Percentiles rank a stretch among this genome's conserved stretches.
These are phyloP conservation scores for Ammodramus savannarum DNA, from an alignment of 2,113 vertebrate species.

Conservation along the genomic window DNA sequence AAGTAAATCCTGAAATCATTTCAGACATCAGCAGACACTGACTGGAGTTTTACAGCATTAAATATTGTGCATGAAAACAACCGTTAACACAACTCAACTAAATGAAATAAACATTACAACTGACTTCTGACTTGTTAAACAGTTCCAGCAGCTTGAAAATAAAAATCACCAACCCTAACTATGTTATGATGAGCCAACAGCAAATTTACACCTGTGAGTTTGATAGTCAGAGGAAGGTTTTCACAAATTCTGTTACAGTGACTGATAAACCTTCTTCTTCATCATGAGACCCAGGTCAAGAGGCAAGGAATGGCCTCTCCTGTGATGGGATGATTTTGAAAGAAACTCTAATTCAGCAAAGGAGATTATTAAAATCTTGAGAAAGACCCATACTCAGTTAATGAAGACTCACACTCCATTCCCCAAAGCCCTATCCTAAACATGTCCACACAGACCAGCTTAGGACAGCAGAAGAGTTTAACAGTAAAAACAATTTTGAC, in stretches of 20 bases:
- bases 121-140: neutral
- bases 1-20: neutral
- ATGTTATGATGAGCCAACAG: neutral
- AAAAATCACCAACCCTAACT: neutral
- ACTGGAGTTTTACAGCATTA: neutral
- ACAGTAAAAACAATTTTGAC: neutral
- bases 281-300: neutral
- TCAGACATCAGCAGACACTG: neutral
- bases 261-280: neutral
- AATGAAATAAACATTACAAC: neutral
- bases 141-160: neutral
- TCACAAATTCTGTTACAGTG: neutral
- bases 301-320: neutral
- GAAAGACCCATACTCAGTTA: neutral
- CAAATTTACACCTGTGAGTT: neutral
- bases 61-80: neutral
- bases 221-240: neutral
- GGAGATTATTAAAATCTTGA: neutral
- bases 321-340: neutral
- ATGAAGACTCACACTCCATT: neutral
- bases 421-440: neutral
- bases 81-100: neutral
- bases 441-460: neutral
- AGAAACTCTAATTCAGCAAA: neutral
- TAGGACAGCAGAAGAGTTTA: neutral